Conservation (phyloP, 1,140 invertebrate species). For the Goniozus legneri region DNA sequence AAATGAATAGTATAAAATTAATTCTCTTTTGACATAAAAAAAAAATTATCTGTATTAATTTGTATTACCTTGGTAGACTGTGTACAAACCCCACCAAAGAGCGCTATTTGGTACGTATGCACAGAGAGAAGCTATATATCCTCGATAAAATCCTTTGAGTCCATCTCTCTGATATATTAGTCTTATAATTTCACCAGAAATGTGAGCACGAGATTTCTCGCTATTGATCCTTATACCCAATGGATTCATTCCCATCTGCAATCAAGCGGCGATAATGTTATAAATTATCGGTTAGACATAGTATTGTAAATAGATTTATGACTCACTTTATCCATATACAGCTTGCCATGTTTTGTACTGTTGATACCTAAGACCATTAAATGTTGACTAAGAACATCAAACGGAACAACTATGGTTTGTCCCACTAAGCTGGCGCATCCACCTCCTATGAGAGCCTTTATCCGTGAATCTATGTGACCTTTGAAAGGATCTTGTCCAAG, state of each 20-base stretch:
- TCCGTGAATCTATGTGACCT: constrained; percentile 57
- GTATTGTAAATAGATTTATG: no score
- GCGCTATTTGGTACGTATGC: constrained; percentile 95
- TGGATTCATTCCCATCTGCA: constrained; percentile 64
- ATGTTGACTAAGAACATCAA: constrained; percentile 95
- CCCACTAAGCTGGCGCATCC: constrained; percentile 87
- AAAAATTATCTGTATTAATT: background rate
- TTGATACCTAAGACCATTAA: constrained; percentile 87
- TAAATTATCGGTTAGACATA: no score
- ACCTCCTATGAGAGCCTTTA: constrained; percentile 76
- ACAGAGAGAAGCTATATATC: constrained; percentile 86
- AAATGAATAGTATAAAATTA: constrained; percentile 6
- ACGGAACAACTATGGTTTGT: constrained; percentile 94
- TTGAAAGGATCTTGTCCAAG: constrained; percentile 59
- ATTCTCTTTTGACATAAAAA: background rate
- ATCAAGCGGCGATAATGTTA: constrained; percentile 19
- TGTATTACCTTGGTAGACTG: constrained; percentile 82
- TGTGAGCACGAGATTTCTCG: constrained; percentile 60
- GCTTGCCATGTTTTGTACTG: constrained; percentile 53
- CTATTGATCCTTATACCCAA: constrained; percentile 63
- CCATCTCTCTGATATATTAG: constrained; percentile 79
- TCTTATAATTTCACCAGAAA: constrained; percentile 67
- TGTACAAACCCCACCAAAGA: constrained; percentile 95
- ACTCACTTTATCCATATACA: constrained; percentile 41
- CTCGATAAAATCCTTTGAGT: constrained; percentile 85